A percentile compares a stretch with the other conserved stretches of the same genome.
Conservation (phyloP, 92 coral and sea anemone species). For the Pocillopora grandis region DNA sequence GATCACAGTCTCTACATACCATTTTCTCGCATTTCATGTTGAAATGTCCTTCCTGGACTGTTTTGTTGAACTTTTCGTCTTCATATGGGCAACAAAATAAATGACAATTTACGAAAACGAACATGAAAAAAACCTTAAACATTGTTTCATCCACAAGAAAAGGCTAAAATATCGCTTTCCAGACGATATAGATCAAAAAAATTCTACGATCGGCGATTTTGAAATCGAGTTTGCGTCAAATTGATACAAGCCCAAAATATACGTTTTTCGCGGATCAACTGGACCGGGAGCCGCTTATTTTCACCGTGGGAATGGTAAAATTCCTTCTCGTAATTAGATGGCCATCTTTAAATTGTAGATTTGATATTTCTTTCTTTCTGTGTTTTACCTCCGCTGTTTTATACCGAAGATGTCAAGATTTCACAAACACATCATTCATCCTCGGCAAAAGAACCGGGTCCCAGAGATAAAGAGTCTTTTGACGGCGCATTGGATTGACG, state of each 20-base stretch:
- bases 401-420: constrained; percentile 14
- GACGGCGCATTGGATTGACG: constrained; percentile 23
- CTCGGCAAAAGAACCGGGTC: not conserved
- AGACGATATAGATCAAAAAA: not conserved
- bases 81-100: not conserved
- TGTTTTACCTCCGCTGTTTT: constrained; percentile 29
- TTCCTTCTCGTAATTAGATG: constrained; percentile 25
- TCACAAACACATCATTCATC: constrained; percentile 7
- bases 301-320: not conserved
- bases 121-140: not conserved
- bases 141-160: not conserved
- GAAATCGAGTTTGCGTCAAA: not conserved
- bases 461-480: constrained; percentile 1
- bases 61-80: not conserved
- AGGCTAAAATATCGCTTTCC: not conserved
- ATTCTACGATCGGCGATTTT: not conserved
- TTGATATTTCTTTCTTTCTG: not conserved
- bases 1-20: not conserved
- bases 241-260: no score
- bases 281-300: not conserved
- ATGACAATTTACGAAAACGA: not conserved
- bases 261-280: not conserved
- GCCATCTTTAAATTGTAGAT: not conserved
- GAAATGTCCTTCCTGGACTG: constrained; percentile 10
- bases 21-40: constrained; percentile 34